Evolutionary conservation across 2,797 vertebrate genomes (phyloP), one percentile per base, ranked within the genome.

Genomic region (Botia almorhae): DNA sequence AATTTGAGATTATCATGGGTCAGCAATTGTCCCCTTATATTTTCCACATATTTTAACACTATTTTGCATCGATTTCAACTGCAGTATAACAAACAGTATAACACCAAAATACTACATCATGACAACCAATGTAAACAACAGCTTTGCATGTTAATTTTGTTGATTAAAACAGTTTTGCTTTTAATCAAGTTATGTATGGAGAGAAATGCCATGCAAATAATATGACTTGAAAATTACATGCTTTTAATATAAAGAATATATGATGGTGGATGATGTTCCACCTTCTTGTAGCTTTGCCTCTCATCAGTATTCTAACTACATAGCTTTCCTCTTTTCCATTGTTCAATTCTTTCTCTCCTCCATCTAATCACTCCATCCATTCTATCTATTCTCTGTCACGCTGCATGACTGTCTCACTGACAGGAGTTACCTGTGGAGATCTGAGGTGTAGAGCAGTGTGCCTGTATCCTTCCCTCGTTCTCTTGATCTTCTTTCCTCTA

Each of bases 401-500:
- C 11, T 13, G 1, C 71, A 79, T 83, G 43, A 69, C 58, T 19
- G 61, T 60, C 70, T 53, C 61, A 71, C 55, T 79, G 77, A 53
- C 48, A 64, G 33, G 29, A 55, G 26, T 79, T 79, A 72, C 77
- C 77, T 79, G 69, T 72, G 60, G 58, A 78, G 63, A 64, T 64
- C n/a, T 69, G 76, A 56, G 74, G 58, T 74, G 39, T 7, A 72
- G 26, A 65, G 55, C 12, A 63, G 21, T 39, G 43, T 78, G 56
- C n/a, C 56, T 63, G 51, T 53, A 63, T 36, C 69, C 29, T 71
- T 33, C 19, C 63, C 69, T 71, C 76, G 36, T 78, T 16, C 33
- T 51, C 53, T 71, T 51, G 10, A 12, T 79, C 26, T 63, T 14
- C 68, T 33, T 55, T 16, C 13, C 21, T 73, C 7, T 19, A 60